Evolutionary conservation across 1,140 invertebrate genomes (phyloP).

Genomic region (Drosophila grimshawi): DNA sequence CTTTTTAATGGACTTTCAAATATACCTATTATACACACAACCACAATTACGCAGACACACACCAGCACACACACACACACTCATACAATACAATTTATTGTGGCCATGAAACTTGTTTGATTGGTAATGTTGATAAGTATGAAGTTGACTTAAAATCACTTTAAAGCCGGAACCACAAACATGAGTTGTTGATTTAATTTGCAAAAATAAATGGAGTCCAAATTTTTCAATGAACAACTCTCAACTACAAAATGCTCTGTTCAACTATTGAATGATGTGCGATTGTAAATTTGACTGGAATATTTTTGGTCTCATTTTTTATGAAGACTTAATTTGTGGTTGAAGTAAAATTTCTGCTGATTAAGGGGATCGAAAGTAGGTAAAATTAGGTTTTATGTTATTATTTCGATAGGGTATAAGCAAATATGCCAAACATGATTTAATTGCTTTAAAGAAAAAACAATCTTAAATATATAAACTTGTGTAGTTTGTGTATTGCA

Average conservation of each 20-base stretch:
- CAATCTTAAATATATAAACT: no score
- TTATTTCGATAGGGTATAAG: no score
- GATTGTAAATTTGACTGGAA: no score
- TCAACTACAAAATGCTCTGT: background rate
- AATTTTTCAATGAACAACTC: background rate
- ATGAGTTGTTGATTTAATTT: background rate
- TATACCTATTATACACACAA: background rate
- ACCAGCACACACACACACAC: background rate
- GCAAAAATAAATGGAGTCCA: background rate
- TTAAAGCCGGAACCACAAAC: constrained; percentile 10
- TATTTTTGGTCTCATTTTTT: no score
- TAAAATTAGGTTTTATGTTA: no score
- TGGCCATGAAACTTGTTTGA: constrained; percentile 25
- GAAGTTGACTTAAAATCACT: constrained; percentile 22
- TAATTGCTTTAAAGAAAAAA: no score
- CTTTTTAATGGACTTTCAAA: constrained; percentile 36
- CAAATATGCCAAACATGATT: no score
- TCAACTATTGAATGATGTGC: background rate
- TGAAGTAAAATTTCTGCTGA: no score
- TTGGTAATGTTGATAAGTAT: constrained; percentile 26
- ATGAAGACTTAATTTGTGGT: no score
- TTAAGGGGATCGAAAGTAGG: no score
- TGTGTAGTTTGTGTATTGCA: no score
- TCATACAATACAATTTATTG: background rate
- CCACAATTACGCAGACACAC: background rate